A percentile compares a stretch with the other conserved stretches of the same genome.
Evolutionary conservation across 2,797 vertebrate genomes (phyloP).

Genomic region (Pogonophryne albipinna): DNA sequence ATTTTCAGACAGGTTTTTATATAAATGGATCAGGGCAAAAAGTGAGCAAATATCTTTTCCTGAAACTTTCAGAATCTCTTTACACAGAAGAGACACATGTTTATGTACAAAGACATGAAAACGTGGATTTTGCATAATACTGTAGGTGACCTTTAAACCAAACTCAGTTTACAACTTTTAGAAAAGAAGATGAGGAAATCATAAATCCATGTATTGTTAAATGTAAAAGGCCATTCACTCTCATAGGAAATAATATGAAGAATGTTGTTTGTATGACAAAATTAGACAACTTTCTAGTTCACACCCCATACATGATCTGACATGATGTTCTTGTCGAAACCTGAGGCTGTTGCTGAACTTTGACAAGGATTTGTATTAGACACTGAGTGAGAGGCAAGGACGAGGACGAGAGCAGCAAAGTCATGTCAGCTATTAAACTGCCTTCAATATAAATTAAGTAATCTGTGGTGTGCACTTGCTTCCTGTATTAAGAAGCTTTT

Average conservation of each 20-base stretch:
- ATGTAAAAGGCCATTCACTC: not conserved
- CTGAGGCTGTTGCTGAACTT: slow-evolving; percentile 22
- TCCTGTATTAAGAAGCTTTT: slow-evolving; percentile 73
- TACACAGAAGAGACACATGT: too few relatives aligned
- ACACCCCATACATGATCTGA: not conserved
- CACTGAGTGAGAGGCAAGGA: not conserved
- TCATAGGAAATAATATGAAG: not conserved
- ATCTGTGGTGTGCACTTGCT: slow-evolving; percentile 41
- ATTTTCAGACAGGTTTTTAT: too few relatives aligned
- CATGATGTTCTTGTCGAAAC: slow-evolving; percentile 15
- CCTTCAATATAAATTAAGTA: slow-evolving; percentile 60
- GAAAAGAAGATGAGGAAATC: not conserved
- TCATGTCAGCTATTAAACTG: slow-evolving; percentile 41
- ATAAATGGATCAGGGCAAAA: too few relatives aligned
- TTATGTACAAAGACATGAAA: too few relatives aligned
- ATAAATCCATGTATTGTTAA: not conserved
- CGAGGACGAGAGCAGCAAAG: slow-evolving; percentile 6
- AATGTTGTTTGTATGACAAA: not conserved
- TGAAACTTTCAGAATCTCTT: too few relatives aligned
- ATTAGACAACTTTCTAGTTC: slow-evolving; percentile 3
- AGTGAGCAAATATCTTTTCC: too few relatives aligned
- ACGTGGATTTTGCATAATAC: too few relatives aligned
- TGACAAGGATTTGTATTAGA: slow-evolving; percentile 7
- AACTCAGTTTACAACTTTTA: not conserved
- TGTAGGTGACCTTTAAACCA: not conserved